These are phyloP conservation scores for Drosophila maculinotata DNA, from an alignment of 2,888 invertebrate species.

Conservation along the genomic window DNA sequence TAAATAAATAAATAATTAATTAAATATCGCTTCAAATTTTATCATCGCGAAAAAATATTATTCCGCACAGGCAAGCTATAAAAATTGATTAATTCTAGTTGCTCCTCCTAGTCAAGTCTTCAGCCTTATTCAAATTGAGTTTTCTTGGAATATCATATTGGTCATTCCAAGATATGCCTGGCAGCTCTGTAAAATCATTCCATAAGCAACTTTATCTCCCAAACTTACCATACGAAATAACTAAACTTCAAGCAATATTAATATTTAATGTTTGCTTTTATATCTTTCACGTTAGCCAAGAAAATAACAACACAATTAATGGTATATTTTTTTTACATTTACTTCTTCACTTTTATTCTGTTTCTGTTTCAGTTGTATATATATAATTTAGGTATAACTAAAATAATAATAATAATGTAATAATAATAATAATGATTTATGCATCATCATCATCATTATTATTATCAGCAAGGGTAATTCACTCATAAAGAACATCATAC, in stretches of 20 bases:
- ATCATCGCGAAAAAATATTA: too few relatives aligned
- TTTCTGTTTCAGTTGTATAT: slow-evolving; percentile 57
- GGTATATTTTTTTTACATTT: slow-evolving; percentile 62
- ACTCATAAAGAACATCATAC: slow-evolving; percentile 48
- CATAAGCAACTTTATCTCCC: neutral
- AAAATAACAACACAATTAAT: slow-evolving; percentile 22
- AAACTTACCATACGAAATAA: neutral
- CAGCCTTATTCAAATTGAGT: too few relatives aligned
- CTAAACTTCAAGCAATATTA: neutral
- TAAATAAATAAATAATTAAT: too few relatives aligned
- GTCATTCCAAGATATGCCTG: too few relatives aligned
- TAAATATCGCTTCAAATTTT: too few relatives aligned
- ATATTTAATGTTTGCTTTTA: neutral
- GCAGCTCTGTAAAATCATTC: neutral
- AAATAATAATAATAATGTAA: slow-evolving; percentile 49
- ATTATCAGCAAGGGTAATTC: slow-evolving; percentile 29
- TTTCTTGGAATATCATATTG: too few relatives aligned
- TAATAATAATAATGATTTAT: slow-evolving; percentile 33
- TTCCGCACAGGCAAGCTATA: too few relatives aligned
- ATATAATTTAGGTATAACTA: slow-evolving; percentile 74
- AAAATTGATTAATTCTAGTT: too few relatives aligned
- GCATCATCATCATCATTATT: slow-evolving; percentile 29
- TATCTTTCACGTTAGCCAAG: neutral
- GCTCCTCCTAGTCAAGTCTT: too few relatives aligned
- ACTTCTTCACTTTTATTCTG: slow-evolving; percentile 69